Conservation (phyloP, 2,888 invertebrate species). For the Harpalus rufipes region DNA sequence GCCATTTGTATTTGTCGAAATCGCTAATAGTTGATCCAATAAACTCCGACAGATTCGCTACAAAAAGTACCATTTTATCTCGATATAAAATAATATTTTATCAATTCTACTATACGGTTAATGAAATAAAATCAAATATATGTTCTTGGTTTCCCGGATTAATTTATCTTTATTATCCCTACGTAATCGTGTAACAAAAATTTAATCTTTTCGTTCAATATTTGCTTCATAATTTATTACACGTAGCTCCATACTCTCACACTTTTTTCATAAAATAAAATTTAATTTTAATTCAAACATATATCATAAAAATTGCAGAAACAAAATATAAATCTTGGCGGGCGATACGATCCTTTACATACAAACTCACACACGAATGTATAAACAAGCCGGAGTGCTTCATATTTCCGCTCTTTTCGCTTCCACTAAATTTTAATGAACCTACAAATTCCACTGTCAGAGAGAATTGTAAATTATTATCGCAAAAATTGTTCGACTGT, state of each 20-base stretch:
- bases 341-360: slow-evolving; percentile 5
- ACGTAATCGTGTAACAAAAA: not conserved
- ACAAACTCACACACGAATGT: not conserved
- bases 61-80: too few species aligned
- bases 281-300: slow-evolving; percentile 17
- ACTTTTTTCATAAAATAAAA: not conserved
- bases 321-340: slow-evolving; percentile 36
- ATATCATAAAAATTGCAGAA: slow-evolving; percentile 30
- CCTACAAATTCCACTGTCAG: slow-evolving; percentile 46
- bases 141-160: not conserved
- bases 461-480: slow-evolving; percentile 53
- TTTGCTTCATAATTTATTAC: not conserved
- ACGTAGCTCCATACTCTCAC: not conserved
- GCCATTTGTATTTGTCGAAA: too few species aligned
- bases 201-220: not conserved
- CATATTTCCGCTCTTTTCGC: slow-evolving; percentile 18
- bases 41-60: too few species aligned
- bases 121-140: too few species aligned
- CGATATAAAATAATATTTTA: too few species aligned
- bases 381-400: not conserved
- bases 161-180: not conserved
- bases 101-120: too few species aligned
- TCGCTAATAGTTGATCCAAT: too few species aligned
- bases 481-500: slow-evolving; percentile 43
- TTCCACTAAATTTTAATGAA: slow-evolving; percentile 52